Percentiles rank a stretch among this genome's conserved stretches.
These are phyloP conservation scores for Amia ocellicauda DNA, from an alignment of 2,113 vertebrate genomes.

Conservation along the genomic window DNA sequence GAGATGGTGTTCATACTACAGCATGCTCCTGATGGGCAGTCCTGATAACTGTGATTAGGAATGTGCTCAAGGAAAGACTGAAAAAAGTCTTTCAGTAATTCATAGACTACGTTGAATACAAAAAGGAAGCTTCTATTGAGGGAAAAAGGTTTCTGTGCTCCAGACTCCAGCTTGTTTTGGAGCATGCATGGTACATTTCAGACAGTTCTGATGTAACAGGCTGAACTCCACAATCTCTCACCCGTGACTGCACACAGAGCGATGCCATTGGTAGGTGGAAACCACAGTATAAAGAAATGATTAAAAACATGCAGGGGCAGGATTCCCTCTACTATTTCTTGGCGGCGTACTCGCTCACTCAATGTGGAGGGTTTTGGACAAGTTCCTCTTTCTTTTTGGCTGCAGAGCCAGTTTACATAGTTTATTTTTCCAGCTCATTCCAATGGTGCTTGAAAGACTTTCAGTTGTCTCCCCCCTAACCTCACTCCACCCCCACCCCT, in stretches of 20 bases:
- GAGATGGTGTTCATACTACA: too few relatives aligned
- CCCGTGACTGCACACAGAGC: not conserved
- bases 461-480: constrained; percentile 24
- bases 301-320: constrained; percentile 23
- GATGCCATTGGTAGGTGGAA: constrained; percentile 5
- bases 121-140: too few relatives aligned
- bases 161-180: not conserved
- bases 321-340: constrained; percentile 32
- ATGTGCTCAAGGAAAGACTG: too few relatives aligned
- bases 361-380: constrained; percentile 23
- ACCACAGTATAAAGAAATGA: constrained; percentile 11
- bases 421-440: constrained; percentile 45
- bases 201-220: not conserved
- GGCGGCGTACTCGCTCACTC: constrained; percentile 23
- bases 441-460: constrained; percentile 20
- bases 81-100: too few relatives aligned
- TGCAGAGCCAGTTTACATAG: constrained; percentile 30
- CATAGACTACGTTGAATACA: too few relatives aligned
- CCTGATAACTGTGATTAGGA: too few relatives aligned
- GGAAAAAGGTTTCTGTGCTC: not conserved
- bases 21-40: too few relatives aligned
- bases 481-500: constrained; percentile 13
- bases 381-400: constrained; percentile 31
- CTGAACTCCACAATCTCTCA: not conserved
- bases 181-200: not conserved